Conservation (phyloP, 2,113 vertebrate genomes). For the Formicarius rufipectus region DNA sequence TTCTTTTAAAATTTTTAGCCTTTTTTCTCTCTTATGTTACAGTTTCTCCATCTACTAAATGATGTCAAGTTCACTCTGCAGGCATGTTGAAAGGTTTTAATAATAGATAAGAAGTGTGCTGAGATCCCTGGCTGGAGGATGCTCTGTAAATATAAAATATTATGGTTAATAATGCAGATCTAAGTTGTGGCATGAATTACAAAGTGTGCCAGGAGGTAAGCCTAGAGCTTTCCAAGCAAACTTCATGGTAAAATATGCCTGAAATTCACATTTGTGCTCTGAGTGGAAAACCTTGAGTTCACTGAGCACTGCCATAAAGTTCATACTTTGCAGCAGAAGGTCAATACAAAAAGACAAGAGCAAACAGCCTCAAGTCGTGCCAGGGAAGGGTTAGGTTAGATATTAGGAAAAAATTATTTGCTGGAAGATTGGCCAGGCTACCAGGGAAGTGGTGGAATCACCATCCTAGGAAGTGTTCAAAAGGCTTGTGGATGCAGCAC, state of each 20-base stretch:
- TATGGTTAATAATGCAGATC: background rate
- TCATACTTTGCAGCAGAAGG: background rate
- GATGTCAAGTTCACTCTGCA: background rate
- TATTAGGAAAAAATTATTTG: background rate
- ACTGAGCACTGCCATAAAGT: background rate
- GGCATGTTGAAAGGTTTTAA: background rate
- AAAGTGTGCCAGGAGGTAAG: background rate
- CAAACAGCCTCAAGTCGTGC: background rate
- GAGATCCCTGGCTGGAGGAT: background rate
- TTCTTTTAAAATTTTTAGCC: background rate
- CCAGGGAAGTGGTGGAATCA: background rate
- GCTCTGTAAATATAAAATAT: background rate
- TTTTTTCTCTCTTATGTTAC: background rate
- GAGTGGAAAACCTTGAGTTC: background rate
- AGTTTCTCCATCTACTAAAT: background rate
- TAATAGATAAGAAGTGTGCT: background rate
- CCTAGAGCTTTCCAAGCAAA: background rate
- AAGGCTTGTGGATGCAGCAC: background rate
- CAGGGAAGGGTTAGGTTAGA: background rate
- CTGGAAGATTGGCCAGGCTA: background rate
- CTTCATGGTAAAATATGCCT: background rate
- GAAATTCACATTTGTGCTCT: background rate
- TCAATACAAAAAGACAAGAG: background rate
- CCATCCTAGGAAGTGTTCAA: background rate
- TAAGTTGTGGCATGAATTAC: background rate